Percentiles rank a stretch among this genome's conserved stretches.
Evolutionary conservation across 2,888 invertebrate species (phyloP).

Genomic region (Vandiemenella viatica): DNA sequence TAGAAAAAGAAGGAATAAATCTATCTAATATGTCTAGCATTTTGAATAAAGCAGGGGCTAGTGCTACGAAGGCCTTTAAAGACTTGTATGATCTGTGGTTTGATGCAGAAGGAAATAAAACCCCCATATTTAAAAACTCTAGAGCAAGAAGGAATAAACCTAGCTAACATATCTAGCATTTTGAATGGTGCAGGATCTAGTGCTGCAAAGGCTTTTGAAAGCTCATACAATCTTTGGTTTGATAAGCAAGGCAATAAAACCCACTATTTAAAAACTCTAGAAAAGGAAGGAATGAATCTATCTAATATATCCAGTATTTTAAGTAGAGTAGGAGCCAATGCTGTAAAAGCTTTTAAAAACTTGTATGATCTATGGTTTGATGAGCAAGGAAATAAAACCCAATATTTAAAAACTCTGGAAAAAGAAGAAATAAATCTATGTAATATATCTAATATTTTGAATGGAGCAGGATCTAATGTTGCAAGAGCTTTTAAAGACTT

Average conservation of each 20-base stretch:
- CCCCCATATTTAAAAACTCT: not conserved
- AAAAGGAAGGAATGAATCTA: not conserved
- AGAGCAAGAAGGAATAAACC: not conserved
- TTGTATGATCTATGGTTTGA: constrained; percentile 18
- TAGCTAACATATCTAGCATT: not conserved
- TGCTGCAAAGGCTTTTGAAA: not conserved
- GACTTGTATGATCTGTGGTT: not conserved
- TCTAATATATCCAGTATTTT: not conserved
- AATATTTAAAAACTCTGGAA: not conserved
- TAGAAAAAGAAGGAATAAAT: not conserved
- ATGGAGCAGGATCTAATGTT: not conserved
- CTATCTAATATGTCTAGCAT: not conserved
- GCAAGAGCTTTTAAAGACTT: not conserved
- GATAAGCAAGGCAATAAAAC: not conserved
- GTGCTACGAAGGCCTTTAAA: not conserved
- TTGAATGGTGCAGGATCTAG: not conserved
- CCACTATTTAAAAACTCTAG: not conserved
- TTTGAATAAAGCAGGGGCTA: not conserved
- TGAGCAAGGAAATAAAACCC: not conserved
- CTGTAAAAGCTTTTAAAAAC: constrained; percentile 6
- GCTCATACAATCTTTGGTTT: not conserved
- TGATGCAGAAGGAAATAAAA: not conserved
- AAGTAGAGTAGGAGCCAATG: not conserved
- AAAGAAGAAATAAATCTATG: not conserved
- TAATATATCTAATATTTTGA: not conserved